These are phyloP conservation scores for Pteria penguin DNA, from an alignment of 2,888 invertebrate species.

Conservation along the genomic window DNA sequence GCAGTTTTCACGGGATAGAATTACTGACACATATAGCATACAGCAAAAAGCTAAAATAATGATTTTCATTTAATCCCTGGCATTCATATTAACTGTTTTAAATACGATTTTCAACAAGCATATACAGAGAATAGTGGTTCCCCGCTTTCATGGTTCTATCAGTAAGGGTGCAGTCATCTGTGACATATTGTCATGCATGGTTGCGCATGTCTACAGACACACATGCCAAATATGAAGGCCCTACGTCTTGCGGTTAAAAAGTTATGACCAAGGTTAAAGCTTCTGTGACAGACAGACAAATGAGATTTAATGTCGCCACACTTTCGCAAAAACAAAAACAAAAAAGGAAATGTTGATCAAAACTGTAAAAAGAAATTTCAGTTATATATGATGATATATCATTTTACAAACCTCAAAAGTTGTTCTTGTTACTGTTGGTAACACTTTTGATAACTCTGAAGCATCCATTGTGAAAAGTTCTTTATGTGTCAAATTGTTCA, in stretches of 20 bases:
- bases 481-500: neutral
- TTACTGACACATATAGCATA: no score
- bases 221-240: neutral
- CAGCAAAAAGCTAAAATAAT: no score
- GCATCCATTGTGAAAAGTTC: neutral
- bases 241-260: neutral
- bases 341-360: neutral
- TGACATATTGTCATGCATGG: no score
- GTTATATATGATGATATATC: neutral
- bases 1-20: no score
- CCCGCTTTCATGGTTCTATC: no score
- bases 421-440: neutral
- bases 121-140: no score
- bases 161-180: no score
- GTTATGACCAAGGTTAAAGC: neutral
- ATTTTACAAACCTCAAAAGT: neutral
- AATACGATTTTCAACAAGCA: no score
- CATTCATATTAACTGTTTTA: no score
- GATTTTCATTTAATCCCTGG: no score
- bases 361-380: neutral
- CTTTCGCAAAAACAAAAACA: neutral
- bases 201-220: no score
- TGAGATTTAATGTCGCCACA: neutral
- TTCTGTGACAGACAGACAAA: neutral
- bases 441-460: neutral